phyloP scores from a whole-genome alignment of 2,113 vertebrate genomes.

The mouse (Mus musculus) region GRCm39 chr8:104309001-104309500 shows the following conservation, averaged over 20 bases:
- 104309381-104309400: conserved; percentile 67
- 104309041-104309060: conserved; percentile 21
- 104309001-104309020: neutral
- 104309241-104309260: conserved; percentile 78
- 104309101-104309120: conserved; percentile 58
- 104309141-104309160: conserved; percentile 84
- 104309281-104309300: conserved; percentile 84
- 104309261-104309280: conserved; percentile 77
- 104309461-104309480: conserved; percentile 32
- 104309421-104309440: conserved; percentile 76
- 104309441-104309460: conserved; percentile 72
- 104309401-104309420: conserved; percentile 25
- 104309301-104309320: conserved; percentile 77
- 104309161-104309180: conserved; percentile 83
- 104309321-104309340: conserved; percentile 70
- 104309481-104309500: conserved; percentile 60
- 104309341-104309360: conserved; percentile 71
- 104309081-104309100: neutral
- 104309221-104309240: conserved; percentile 84
- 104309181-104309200: conserved; percentile 87
- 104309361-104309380: conserved; percentile 25
- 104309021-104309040: conserved; percentile 34
- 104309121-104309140: conserved; percentile 76
- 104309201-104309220: conserved; percentile 85
- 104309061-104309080: conserved; percentile 29